Evolutionary conservation across 1,140 invertebrate species (phyloP).

Genomic region (Stegodyphus dumicola): DNA sequence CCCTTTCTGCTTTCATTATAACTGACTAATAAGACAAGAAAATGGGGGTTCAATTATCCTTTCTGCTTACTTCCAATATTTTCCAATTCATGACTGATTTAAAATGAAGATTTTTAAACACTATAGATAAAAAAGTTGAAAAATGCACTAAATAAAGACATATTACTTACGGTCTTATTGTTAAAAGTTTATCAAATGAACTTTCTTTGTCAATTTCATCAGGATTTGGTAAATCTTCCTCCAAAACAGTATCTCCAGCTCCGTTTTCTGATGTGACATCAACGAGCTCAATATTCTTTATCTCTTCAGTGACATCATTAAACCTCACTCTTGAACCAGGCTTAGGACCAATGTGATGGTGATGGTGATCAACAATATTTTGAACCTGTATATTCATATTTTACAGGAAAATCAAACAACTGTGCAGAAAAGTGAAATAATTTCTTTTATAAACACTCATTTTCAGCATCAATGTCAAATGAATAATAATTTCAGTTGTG

Average conservation of each 20-base stretch:
- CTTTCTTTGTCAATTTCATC: constrained; percentile 23
- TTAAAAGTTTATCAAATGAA: constrained; percentile 29
- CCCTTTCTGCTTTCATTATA: too few relatives aligned
- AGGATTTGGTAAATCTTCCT: not conserved
- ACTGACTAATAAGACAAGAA: too few relatives aligned
- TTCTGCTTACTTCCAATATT: too few relatives aligned
- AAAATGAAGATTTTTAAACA: not conserved
- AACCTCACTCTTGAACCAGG: constrained; percentile 39
- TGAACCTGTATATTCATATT: constrained; percentile 19
- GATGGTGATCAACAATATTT: constrained; percentile 60
- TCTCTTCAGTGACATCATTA: constrained; percentile 51
- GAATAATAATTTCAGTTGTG: too few relatives aligned
- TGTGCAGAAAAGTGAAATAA: too few relatives aligned
- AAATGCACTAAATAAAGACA: too few relatives aligned
- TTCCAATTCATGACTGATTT: too few relatives aligned
- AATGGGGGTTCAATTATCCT: too few relatives aligned
- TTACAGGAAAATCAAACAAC: too few relatives aligned
- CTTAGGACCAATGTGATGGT: constrained; percentile 11
- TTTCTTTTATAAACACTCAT: too few relatives aligned
- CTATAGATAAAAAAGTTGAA: not conserved
- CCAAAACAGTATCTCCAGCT: not conserved
- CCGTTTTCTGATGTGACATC: constrained; percentile 7
- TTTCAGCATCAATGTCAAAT: too few relatives aligned
- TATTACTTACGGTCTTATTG: constrained; percentile 40
- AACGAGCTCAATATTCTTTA: constrained; percentile 22